Conservation (phyloP, 2,797 vertebrate genomes). For the Nyctibius grandis region DNA sequence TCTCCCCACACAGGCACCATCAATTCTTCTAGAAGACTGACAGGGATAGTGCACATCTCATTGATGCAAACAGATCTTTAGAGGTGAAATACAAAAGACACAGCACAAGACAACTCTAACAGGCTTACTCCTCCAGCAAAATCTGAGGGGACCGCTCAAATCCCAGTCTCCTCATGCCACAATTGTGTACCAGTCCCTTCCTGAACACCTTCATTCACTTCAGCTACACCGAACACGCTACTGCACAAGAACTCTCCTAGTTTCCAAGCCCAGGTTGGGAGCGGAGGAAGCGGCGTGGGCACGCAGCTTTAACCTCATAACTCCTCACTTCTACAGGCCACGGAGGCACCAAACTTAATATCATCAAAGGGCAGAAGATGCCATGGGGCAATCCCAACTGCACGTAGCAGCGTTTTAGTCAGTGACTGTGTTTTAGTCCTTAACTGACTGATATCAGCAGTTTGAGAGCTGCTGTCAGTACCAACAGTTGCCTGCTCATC, state of each 20-base stretch:
- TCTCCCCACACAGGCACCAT: background rate
- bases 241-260: background rate
- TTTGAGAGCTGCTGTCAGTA: background rate
- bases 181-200: background rate
- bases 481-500: background rate
- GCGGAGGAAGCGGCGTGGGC: accelerated
- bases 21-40: background rate
- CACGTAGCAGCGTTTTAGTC: accelerated
- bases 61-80: background rate
- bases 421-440: background rate
- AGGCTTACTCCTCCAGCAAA: background rate
- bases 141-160: background rate
- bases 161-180: background rate
- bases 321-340: background rate
- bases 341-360: background rate
- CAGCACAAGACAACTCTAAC: background rate
- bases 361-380: accelerated
- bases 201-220: background rate
- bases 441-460: background rate
- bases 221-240: background rate
- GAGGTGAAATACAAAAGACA: background rate
- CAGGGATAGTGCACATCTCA: background rate
- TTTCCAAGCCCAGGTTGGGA: background rate
- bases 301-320: accelerated
- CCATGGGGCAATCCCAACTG: accelerated